Evolutionary conservation across 2,888 invertebrate genomes (phyloP), one percentile per base, ranked within the genome.

Genomic region (Archips crataeganus): DNA sequence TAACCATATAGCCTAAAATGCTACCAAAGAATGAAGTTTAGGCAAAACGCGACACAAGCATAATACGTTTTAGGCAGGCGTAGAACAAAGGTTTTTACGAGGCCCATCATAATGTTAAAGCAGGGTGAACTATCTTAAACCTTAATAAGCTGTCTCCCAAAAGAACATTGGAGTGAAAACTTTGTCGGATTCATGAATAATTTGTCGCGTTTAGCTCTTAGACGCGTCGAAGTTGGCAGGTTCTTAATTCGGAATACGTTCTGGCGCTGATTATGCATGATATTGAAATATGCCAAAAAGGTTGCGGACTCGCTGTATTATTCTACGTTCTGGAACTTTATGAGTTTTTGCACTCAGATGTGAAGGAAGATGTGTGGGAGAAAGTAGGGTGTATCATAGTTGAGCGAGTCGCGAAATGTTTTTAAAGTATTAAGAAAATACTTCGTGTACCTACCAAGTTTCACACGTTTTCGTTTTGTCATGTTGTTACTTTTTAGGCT

Each of bases 151-250:
- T 71, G 51, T n/a, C 13, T 13, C 23, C 9, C 13, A 13, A 65
- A 23, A 47, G 60, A 61, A 61, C 42, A 54, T 39, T 49, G 59
- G 34, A 47, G 34, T 57, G 34, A 36, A 11, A 49, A 60, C 70
- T 71, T 62, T n/a, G 8, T 42, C 15, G 3, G 45, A 3, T 11
- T 67, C 36, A 72, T 67, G 72, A 67, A 72, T 72, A 67, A 71
- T 57, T 67, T 72, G 62, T 36, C 61, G 45, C 62, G 47, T 72
- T 72, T 63, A 62, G 47, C 67, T 72, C 67, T 42, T 60, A 59
- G 49, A 59, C 39, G 66, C n/a, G 66, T 66, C 66, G 42, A 71
- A 66, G 71, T 72, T 62, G 54, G n/a, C 15, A 57, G n/a, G 23
- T 11, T 47, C 49, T 15, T 9, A 45, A 66, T 62, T 13, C 34